Evolutionary conservation across 2,113 vertebrate species (phyloP), one percentile per base, ranked within the genome.

Genomic region (Acrocephalus kingi): DNA sequence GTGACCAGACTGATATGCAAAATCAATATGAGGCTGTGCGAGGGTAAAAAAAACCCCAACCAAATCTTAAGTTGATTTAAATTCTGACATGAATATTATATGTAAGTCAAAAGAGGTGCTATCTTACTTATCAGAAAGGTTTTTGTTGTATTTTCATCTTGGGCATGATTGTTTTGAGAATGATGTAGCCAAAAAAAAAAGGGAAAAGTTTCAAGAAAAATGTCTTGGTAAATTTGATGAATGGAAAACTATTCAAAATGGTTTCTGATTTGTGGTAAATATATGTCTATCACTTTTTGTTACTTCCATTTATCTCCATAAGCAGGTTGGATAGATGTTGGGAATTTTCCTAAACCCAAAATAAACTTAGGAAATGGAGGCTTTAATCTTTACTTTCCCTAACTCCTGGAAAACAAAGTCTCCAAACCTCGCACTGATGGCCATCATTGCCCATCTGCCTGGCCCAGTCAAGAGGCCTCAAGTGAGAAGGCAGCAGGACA

Each of bases 381-480:
- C 8, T 87, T 84, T 83, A 63, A 39, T 63, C 28, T 59, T 48
- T 23, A 30, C 1, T 51, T 7, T 66, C 3, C 6, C 25, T 58
- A 4, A 45, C 6, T 3, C 7, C 9, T 25, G 7, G 18, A 49
- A 83, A 76, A 51, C 10, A 30, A 69, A 68, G 28, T 58, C 11
- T 67, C 45, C 45, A 83, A 18, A n/a, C 13, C 6, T 48, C 30
- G 4, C 21, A 28, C 25, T 0, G 0, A 33, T 25, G 25, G 41
- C 13, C 43, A 41, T 24, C 5, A 1, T 3, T 31, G 8, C 28
- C 51, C 11, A 7, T 13, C 22, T 6, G 2, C 23, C 43, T 61
- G 16, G 20, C 13, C 46, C 2, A 0, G 5, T 8, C 0, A 0
- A 31, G 58, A 23, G 7, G 1, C 33, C 33, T 76, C 27, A 31